Percentiles rank a stretch among this genome's conserved stretches.
phyloP scores from a whole-genome alignment of 2,797 vertebrate species.

The Artibeus lituratus region DNA sequence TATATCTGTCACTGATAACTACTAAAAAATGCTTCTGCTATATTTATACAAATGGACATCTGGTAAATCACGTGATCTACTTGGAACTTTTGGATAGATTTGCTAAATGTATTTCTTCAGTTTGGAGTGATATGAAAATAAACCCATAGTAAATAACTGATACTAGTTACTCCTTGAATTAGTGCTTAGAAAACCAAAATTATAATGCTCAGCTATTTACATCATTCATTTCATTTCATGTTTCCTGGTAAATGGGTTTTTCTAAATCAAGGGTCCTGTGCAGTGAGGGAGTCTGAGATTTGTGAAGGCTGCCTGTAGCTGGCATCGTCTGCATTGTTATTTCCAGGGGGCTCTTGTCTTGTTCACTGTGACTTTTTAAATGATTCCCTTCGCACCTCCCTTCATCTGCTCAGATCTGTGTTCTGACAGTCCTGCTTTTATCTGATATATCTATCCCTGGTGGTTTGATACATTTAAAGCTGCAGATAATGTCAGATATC shows the following conservation, averaged over 20 bases:
- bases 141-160: background rate
- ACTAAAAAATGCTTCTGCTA: background rate
- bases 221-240: background rate
- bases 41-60: background rate
- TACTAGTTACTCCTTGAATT: background rate
- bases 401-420: slow-evolving; percentile 37
- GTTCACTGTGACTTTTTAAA: background rate
- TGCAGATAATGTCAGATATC: background rate
- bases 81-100: background rate
- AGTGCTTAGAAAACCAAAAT: background rate
- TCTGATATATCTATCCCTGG: background rate
- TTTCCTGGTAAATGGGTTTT: background rate
- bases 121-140: background rate
- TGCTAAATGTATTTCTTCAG: background rate
- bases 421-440: slow-evolving; percentile 43
- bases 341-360: background rate
- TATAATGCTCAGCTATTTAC: background rate
- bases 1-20: background rate
- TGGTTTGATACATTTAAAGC: slow-evolving; percentile 35
- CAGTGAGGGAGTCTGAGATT: background rate
- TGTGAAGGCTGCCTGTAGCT: background rate
- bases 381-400: slow-evolving; percentile 35
- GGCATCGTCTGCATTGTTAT: background rate
- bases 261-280: background rate
- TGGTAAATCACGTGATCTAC: background rate